A percentile compares a stretch with the other conserved stretches of the same genome.
phyloP scores from a whole-genome alignment of 2,113 vertebrate genomes.

The Misgurnus anguillicaudatus region DNA sequence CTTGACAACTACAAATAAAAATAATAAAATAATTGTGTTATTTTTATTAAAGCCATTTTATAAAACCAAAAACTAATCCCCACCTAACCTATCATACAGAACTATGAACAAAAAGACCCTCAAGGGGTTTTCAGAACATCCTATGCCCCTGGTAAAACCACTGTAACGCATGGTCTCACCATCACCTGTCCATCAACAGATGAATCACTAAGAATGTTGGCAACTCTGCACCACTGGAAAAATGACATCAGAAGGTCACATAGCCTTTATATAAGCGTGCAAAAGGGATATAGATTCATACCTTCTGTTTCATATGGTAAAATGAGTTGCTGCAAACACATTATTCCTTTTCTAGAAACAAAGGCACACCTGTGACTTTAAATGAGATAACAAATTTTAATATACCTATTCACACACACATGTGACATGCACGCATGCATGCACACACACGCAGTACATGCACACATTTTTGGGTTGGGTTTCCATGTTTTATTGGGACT shows the following conservation, averaged over 20 bases:
- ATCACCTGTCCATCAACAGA: constrained; percentile 5
- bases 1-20: too few species aligned
- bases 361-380: constrained; percentile 13
- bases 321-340: not conserved
- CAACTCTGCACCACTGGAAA: not conserved
- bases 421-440: not conserved
- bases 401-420: not conserved
- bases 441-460: not conserved
- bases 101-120: too few species aligned
- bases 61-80: too few species aligned
- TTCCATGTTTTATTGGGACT: too few species aligned
- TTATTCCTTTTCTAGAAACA: not conserved
- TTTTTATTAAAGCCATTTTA: too few species aligned
- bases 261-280: not conserved
- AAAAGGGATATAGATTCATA: not conserved
- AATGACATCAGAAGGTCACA: not conserved
- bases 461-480: too few species aligned
- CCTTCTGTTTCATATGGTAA: constrained; percentile 1
- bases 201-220: not conserved
- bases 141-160: too few species aligned
- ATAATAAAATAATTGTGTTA: too few species aligned
- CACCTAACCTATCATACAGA: too few species aligned
- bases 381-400: not conserved
- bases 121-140: too few species aligned
- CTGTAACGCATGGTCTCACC: not conserved